Base-by-base conservation (phyloP, 2,888 invertebrate genomes). In the Limenitis arthemis region DNA sequence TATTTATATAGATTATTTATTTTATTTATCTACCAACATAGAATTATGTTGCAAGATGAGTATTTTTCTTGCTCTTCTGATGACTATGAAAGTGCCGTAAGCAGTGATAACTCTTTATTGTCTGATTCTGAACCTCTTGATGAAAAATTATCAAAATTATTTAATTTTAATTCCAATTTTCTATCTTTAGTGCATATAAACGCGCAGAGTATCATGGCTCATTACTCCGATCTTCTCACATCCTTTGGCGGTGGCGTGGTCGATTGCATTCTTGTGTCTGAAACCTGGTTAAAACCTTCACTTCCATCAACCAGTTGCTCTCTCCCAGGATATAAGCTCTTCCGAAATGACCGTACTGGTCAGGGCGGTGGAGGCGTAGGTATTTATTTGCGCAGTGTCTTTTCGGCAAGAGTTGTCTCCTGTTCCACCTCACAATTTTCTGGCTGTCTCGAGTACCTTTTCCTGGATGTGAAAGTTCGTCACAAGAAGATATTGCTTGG, bases 401-500 rank as follows among this genome's bases (percentile, higher is more conserved):
- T 44, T 34, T 12, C 44, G 11, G 44, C 34, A 20, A 8, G 12
- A 6, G 20, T 12, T 6, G 33, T 44, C 20, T 32, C 34, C 8
- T 9, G 5, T 34, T 44, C 44, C 11, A 8, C 44, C 28, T 34
- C 44, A n/a, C 36, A 33, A 41, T n/a, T n/a, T n/a, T n/a, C 30
- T 20, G 47, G 39, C 7, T 9, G 6, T 29, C 20, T 46, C 7
- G 42, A 51, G 42, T 31, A 46, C 28, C 31, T 51, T 12, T 51
- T 46, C 31, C 3, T 50, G 9, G 44, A 50, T 34, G 29, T 44
- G n/a, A 28, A 12, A 5, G 5, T 44, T 9, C 33, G 34, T n/a
- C 44, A 50, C 29, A 38, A 8, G 31, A 50, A 46, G 40, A 31
- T 50, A 20, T 30, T 50, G 8, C 8, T 44, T 1, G 50, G 50